Evolutionary conservation across 2,797 vertebrate species (phyloP).

Genomic region (Coreius guichenoti): DNA sequence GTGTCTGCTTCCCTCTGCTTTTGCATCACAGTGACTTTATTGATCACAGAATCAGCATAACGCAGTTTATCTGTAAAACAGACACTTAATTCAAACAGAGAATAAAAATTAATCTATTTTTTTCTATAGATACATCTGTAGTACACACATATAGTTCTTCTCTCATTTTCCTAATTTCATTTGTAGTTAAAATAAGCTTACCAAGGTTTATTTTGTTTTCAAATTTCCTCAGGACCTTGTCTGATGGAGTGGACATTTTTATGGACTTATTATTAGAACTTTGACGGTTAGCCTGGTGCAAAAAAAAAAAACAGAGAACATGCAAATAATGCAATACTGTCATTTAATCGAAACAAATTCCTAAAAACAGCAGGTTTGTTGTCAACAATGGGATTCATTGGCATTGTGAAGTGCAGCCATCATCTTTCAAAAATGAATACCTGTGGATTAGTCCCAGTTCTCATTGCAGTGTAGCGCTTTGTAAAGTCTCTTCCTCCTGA

Average conservation of each 20-base stretch:
- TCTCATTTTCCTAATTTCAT: background rate
- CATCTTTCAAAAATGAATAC: slow-evolving; percentile 65
- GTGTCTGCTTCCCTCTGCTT: slow-evolving; percentile 88
- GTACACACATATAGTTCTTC: background rate
- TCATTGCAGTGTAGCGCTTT: slow-evolving; percentile 71
- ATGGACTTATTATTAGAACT: slow-evolving; percentile 69
- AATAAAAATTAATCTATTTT: background rate
- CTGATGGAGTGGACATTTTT: slow-evolving; percentile 85
- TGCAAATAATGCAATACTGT: background rate
- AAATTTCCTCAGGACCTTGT: slow-evolving; percentile 91
- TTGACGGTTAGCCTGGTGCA: slow-evolving; percentile 84
- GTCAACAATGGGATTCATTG: background rate
- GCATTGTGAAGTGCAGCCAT: background rate
- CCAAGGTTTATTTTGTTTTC: slow-evolving; percentile 96
- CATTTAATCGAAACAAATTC: background rate
- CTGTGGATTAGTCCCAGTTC: slow-evolving; percentile 78
- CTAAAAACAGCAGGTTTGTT: background rate
- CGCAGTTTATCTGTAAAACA: slow-evolving; percentile 83
- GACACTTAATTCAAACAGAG: background rate
- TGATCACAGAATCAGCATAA: slow-evolving; percentile 89
- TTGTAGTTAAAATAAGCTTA: slow-evolving; percentile 69
- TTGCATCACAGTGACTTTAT: slow-evolving; percentile 89
- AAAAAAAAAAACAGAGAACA: slow-evolving; percentile 18
- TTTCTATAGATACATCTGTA: background rate
- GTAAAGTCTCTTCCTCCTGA: slow-evolving; percentile 75